These are phyloP conservation scores for Scaptomyza polygonia DNA, from an alignment of 2,888 invertebrate species.

Conservation along the genomic window DNA sequence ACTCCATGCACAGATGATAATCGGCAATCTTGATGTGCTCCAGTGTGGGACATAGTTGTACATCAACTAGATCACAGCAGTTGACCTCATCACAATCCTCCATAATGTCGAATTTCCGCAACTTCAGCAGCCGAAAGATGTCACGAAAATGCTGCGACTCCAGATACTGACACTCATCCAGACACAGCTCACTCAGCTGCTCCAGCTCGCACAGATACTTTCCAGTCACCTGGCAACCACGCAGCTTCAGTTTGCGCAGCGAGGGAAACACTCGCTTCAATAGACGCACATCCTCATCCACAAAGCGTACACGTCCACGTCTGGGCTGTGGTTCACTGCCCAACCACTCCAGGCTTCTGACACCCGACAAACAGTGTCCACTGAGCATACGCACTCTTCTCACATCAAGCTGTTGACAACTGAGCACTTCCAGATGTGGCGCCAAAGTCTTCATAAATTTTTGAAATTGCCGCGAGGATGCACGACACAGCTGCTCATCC, in stretches of 20 bases:
- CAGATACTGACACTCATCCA: constrained; percentile 72
- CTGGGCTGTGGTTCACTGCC: constrained; percentile 7
- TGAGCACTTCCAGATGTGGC: constrained; percentile 60
- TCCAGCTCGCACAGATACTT: constrained; percentile 63
- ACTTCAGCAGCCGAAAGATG: constrained; percentile 61
- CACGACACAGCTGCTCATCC: constrained; percentile 52
- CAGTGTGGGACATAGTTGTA: constrained; percentile 71
- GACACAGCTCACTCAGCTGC: constrained; percentile 55
- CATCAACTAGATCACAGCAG: constrained; percentile 71
- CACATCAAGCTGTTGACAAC: constrained; percentile 63
- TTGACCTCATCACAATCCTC: constrained; percentile 79
- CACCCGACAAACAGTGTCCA: constrained; percentile 39
- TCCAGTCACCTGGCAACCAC: constrained; percentile 71
- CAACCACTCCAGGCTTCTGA: constrained; percentile 63
- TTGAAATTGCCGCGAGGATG: constrained; percentile 46
- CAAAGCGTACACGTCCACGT: constrained; percentile 58
- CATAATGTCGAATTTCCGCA: constrained; percentile 78
- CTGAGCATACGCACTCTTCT: constrained; percentile 57
- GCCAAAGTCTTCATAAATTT: constrained; percentile 59
- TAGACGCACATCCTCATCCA: constrained; percentile 75
- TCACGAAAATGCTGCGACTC: constrained; percentile 74
- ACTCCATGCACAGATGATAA: constrained; percentile 78
- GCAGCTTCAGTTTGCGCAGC: constrained; percentile 59
- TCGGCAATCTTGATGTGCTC: constrained; percentile 79
- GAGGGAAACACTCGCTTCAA: constrained; percentile 65